Evolutionary conservation across 1,140 invertebrate species (phyloP).

Genomic region (Bradynema listronoti): DNA sequence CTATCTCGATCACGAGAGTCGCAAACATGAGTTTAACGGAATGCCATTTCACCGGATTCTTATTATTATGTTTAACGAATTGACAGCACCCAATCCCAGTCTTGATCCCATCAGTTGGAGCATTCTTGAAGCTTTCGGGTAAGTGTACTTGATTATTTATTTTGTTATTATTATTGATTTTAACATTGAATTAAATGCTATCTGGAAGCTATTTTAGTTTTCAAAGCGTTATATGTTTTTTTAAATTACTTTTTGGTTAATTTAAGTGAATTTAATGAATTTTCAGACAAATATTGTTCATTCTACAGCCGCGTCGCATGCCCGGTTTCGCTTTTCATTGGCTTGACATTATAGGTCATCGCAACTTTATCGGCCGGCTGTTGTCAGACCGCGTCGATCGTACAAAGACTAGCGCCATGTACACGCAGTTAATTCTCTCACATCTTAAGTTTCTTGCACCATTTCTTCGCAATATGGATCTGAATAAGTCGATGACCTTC

Average conservation of each 20-base stretch:
- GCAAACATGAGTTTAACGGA: conserved; percentile 81
- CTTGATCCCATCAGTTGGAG: conserved; percentile 85
- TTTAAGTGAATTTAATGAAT: conserved; percentile 25
- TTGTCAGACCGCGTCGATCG: conserved; percentile 66
- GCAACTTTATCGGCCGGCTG: conserved; percentile 88
- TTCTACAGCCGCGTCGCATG: conserved; percentile 78
- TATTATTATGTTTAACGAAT: conserved; percentile 90
- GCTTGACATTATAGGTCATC: conserved; percentile 87
- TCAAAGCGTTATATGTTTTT: too few relatives aligned
- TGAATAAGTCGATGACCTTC: conserved; percentile 81
- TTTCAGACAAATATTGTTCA: conserved; percentile 28
- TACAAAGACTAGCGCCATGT: conserved; percentile 63
- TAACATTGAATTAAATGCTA: neutral
- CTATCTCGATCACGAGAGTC: conserved; percentile 83
- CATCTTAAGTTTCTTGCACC: conserved; percentile 92
- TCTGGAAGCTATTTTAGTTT: neutral
- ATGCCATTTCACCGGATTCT: conserved; percentile 93
- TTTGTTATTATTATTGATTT: too few relatives aligned
- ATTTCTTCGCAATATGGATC: conserved; percentile 88
- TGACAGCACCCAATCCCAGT: conserved; percentile 83
- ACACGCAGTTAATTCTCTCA: conserved; percentile 79
- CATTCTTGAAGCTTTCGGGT: conserved; percentile 64
- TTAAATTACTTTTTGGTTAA: too few relatives aligned
- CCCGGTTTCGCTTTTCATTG: conserved; percentile 96
- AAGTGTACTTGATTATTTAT: conserved; percentile 9